phyloP scores from a whole-genome alignment of 2,797 vertebrate genomes.

The Tragopan temminckii region DNA sequence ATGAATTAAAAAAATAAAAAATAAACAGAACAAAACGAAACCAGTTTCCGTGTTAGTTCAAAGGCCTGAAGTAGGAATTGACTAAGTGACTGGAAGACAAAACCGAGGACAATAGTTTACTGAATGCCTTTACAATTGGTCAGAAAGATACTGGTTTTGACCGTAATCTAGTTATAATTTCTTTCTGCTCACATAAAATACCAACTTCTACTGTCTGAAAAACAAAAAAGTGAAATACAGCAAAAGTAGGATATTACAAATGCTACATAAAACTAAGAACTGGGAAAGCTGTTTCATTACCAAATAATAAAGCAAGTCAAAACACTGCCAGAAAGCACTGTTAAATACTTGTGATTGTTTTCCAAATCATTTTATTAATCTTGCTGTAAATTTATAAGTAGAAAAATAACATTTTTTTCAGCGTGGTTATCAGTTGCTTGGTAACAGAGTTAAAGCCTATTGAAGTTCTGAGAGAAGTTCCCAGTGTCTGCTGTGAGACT shows the following conservation, averaged over 20 bases:
- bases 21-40: too few species aligned
- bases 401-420: conserved; percentile 12
- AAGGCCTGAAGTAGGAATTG: neutral
- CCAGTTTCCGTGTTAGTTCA: neutral
- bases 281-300: neutral
- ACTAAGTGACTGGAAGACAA: neutral
- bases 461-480: neutral
- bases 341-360: neutral
- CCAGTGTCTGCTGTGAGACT: neutral
- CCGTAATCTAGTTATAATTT: neutral
- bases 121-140: neutral
- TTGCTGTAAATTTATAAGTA: neutral
- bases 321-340: neutral
- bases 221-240: neutral
- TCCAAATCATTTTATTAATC: neutral
- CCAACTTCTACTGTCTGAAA: neutral
- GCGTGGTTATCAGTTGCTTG: neutral
- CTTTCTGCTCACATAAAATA: neutral
- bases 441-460: neutral
- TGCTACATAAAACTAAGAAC: neutral
- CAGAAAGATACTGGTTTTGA: neutral
- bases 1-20: neutral
- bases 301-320: neutral
- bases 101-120: neutral
- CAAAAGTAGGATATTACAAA: neutral